phyloP scores from a whole-genome alignment of 2,888 invertebrate species.

The Tenthredo scrophulariae region DNA sequence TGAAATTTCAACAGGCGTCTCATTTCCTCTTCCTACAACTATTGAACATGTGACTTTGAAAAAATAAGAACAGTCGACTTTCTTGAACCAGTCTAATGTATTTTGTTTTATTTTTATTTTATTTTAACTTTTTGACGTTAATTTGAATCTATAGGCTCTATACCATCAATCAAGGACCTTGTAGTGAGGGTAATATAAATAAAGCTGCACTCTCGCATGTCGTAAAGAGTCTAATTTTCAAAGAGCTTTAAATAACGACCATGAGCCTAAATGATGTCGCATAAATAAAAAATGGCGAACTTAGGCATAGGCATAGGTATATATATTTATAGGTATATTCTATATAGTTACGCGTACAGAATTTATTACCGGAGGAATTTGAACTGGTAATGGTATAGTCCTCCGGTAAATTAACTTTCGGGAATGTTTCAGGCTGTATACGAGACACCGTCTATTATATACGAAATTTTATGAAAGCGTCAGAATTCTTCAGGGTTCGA shows the following conservation, averaged over 20 bases:
- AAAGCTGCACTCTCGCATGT: not conserved
- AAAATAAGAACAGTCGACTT: too few species aligned
- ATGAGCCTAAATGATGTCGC: not conserved
- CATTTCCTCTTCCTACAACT: too few species aligned
- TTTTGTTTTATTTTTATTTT: not conserved
- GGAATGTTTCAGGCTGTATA: constrained; percentile 27
- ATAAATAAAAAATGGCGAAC: constrained; percentile 2
- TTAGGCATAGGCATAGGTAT: not conserved
- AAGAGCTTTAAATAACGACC: not conserved
- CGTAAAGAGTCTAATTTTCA: not conserved
- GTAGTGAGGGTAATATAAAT: not conserved
- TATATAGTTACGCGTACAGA: not conserved
- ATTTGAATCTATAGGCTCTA: not conserved
- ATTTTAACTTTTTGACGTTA: not conserved
- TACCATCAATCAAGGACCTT: not conserved
- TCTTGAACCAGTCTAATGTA: too few species aligned
- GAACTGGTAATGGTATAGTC: not conserved
- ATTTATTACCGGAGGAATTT: constrained; percentile 28
- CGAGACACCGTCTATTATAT: not conserved
- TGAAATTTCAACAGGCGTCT: too few species aligned
- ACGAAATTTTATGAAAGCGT: not conserved
- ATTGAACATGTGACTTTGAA: too few species aligned
- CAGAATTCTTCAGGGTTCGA: not conserved
- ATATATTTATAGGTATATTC: not conserved
- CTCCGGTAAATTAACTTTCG: constrained; percentile 30